Base-by-base conservation (phyloP, 1,140 invertebrate genomes). In the Polypedilum pembai region DNA sequence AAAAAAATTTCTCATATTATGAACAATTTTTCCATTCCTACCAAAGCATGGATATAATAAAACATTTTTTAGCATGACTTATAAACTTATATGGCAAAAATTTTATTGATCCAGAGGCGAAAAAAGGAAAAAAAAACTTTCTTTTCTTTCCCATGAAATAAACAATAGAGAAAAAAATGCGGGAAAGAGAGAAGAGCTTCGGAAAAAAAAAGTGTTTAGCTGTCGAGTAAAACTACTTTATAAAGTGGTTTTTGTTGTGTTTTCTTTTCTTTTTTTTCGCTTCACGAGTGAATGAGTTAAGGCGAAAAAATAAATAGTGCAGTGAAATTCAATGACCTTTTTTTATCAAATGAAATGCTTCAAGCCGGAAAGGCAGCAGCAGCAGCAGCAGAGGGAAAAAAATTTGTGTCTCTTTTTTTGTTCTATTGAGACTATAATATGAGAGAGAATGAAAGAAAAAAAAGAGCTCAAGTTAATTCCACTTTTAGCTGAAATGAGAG, bases 181-280 rank as follows among this genome's bases (percentile, higher is more conserved):
- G 1, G 8, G 41, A 8, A 45, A 45, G 8, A 45, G 8, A 45
- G n/a, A 56, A n/a, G 4, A 56, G 12, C n/a, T n/a, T 56, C 12
- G n/a, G 41, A 45, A 45, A 45, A n/a, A 56, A 56, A n/a, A 56
- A 56, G 45, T 56, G 45, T 56, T 56, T 56, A n/a, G 45, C 12
- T 56, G 45, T 56, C 45, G 45, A 56, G 12, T 56, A n/a, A 56
- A 56, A 56, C 45, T 56, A 15, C 10, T 56, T 56, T 56, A 33
- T 33, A 33, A 56, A 56, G 45, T 56, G 45, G 12, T 56, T 56
- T 4, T n/a, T 56, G 12, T 56, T 56, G n/a, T 56, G 24, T 33
- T 33, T 33, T 33, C 5, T 33, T 5, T 33, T 33, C n/a, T 33
- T 33, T 5, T 33, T 33, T 33, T 33, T 33, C 24, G 24, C 24